Evolutionary conservation across 2,113 vertebrate species (phyloP).

Genomic region (Danionella cerebrum): DNA sequence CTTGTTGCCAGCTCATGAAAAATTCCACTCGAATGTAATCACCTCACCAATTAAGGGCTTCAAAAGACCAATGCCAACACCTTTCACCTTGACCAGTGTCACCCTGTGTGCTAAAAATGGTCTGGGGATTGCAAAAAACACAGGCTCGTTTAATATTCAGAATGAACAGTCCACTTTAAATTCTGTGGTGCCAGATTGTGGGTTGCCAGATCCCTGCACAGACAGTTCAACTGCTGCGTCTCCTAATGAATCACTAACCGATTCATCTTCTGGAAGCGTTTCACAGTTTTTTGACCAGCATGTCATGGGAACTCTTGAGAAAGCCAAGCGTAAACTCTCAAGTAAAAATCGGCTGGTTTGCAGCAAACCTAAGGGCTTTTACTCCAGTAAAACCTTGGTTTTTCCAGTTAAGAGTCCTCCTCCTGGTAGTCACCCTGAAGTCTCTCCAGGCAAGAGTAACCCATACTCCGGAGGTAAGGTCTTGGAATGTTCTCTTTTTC

Average conservation of each 20-base stretch:
- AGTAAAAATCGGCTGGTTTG: slow-evolving; percentile 43
- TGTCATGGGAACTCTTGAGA: slow-evolving; percentile 57
- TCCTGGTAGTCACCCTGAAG: not conserved
- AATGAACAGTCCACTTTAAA: slow-evolving; percentile 30
- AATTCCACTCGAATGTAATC: slow-evolving; percentile 34
- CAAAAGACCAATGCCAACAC: slow-evolving; percentile 54
- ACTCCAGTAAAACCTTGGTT: slow-evolving; percentile 6
- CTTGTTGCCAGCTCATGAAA: slow-evolving; percentile 48
- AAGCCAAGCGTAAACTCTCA: slow-evolving; percentile 57
- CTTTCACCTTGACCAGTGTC: slow-evolving; percentile 52
- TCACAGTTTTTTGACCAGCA: slow-evolving; percentile 37
- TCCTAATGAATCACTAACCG: not conserved
- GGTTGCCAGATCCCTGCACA: slow-evolving; percentile 37
- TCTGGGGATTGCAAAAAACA: slow-evolving; percentile 43
- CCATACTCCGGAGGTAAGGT: slow-evolving; percentile 35
- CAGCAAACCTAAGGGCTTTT: slow-evolving; percentile 42
- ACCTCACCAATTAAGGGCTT: slow-evolving; percentile 44
- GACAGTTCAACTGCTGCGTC: slow-evolving; percentile 43
- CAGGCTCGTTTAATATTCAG: slow-evolving; percentile 33
- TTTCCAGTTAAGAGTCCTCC: slow-evolving; percentile 14
- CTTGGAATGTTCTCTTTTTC: too few relatives aligned
- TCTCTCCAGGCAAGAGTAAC: slow-evolving; percentile 41
- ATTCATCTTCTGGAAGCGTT: slow-evolving; percentile 8
- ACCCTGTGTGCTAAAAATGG: slow-evolving; percentile 36
- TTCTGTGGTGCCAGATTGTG: slow-evolving; percentile 32